Evolutionary conservation across 1,140 invertebrate species (phyloP).

Genomic region (Procambarus clarkii): DNA sequence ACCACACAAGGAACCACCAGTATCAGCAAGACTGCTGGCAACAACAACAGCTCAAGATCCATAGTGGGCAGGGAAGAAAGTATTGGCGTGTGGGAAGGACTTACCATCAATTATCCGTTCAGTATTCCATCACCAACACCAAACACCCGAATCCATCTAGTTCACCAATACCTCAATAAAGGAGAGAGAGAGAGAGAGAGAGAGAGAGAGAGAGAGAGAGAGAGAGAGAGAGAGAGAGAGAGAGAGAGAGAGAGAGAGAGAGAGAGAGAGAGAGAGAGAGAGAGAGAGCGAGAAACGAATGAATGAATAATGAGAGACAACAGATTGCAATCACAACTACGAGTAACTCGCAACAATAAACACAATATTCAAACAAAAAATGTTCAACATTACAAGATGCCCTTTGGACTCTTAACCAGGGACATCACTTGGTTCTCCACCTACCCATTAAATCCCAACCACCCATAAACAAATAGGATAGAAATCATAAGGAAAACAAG

Average conservation of each 20-base stretch:
- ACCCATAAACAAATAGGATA: background rate
- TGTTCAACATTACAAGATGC: no score
- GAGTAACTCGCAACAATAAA: no score
- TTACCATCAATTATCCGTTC: slow-evolving; percentile 20
- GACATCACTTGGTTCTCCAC: no score
- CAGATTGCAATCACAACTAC: no score
- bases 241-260: slow-evolving; percentile 26
- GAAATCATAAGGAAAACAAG: background rate
- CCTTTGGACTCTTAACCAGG: no score
- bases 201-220: slow-evolving; percentile 15
- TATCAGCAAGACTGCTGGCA: background rate
- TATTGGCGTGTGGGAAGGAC: slow-evolving; percentile 13
- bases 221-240: slow-evolving; percentile 30
- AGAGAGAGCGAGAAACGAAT: no score
- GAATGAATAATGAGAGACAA: no score
- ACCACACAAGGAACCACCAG: no score
- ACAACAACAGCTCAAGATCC: background rate
- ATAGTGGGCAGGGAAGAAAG: background rate
- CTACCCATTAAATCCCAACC: no score
- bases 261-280: background rate
- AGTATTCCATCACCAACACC: slow-evolving; percentile 30
- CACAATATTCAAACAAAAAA: no score
- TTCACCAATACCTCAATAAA: slow-evolving; percentile 41
- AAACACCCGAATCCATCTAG: slow-evolving; percentile 33
- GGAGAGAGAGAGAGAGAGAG: slow-evolving; percentile 1